A percentile compares a stretch with the other conserved stretches of the same genome.
phyloP scores from a whole-genome alignment of 2,888 invertebrate species.

The Lamellibrachia satsuma region DNA sequence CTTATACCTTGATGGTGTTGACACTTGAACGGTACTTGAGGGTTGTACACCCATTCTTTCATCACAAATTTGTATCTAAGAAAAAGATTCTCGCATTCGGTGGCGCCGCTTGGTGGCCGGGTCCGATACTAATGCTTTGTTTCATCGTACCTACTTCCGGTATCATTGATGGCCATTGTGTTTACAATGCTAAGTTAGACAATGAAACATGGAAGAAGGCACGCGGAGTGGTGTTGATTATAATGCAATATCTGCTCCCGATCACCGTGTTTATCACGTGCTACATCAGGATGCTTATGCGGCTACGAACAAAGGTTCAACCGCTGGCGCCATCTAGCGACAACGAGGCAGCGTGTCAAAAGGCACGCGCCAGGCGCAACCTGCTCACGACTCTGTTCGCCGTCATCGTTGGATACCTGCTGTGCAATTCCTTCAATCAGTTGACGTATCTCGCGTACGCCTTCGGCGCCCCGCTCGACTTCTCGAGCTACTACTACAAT shows the following conservation, averaged over 20 bases:
- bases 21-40: constrained; percentile 38
- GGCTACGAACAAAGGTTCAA: not conserved
- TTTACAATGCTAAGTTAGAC: not conserved
- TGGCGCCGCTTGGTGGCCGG: constrained; percentile 28
- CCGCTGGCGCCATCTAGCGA: not conserved
- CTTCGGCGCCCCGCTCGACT: not conserved
- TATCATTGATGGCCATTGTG: not conserved
- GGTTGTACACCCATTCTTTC: constrained; percentile 35
- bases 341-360: not conserved
- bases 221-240: not conserved
- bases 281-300: not conserved
- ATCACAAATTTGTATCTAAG: constrained; percentile 29
- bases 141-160: constrained; percentile 28
- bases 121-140: constrained; percentile 25
- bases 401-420: not conserved
- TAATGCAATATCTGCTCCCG: not conserved
- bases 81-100: constrained; percentile 13
- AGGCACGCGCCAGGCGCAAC: not conserved
- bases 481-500: not conserved
- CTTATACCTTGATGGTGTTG: constrained; percentile 34
- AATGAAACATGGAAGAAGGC: not conserved
- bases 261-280: not conserved
- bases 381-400: not conserved
- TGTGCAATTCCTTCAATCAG: not conserved
- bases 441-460: not conserved